These are phyloP conservation scores for Romanogobio albipinnatus DNA, from an alignment of 2,113 vertebrate genomes.

Conservation along the genomic window DNA sequence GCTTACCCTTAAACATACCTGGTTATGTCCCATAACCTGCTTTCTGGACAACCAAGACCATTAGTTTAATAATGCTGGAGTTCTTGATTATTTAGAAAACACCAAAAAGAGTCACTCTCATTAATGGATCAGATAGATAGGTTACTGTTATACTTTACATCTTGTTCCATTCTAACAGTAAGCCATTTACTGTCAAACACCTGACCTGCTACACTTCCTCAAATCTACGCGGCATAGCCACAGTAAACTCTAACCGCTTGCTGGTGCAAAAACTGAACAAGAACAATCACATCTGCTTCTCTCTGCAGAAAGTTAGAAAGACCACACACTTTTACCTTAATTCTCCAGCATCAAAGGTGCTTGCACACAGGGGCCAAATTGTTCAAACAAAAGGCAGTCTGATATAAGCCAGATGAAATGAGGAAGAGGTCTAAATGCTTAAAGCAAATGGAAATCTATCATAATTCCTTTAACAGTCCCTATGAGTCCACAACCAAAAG, in stretches of 20 bases:
- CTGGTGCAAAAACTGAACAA: constrained; percentile 6
- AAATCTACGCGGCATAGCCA: not conserved
- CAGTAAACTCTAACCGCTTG: not conserved
- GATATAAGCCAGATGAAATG: not conserved
- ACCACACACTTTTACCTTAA: not conserved
- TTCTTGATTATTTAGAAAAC: not conserved
- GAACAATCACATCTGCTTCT: constrained; percentile 5
- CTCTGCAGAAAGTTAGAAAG: not conserved
- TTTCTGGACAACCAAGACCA: not conserved
- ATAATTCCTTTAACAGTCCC: constrained; percentile 3
- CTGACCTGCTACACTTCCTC: constrained; percentile 27
- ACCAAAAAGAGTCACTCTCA: not conserved
- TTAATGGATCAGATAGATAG: not conserved
- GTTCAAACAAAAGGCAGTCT: not conserved
- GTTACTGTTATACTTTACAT: not conserved
- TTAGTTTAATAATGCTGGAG: not conserved
- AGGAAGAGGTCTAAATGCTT: not conserved
- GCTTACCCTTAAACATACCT: too few relatives aligned
- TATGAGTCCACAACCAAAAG: constrained; percentile 11
- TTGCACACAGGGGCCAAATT: not conserved
- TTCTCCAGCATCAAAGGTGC: not conserved
- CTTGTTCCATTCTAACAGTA: not conserved
- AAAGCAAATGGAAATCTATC: not conserved
- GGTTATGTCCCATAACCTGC: too few relatives aligned
- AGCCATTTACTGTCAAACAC: constrained; percentile 4